Conservation (phyloP, 2,888 invertebrate genomes). For the Lamellibrachia columna region DNA sequence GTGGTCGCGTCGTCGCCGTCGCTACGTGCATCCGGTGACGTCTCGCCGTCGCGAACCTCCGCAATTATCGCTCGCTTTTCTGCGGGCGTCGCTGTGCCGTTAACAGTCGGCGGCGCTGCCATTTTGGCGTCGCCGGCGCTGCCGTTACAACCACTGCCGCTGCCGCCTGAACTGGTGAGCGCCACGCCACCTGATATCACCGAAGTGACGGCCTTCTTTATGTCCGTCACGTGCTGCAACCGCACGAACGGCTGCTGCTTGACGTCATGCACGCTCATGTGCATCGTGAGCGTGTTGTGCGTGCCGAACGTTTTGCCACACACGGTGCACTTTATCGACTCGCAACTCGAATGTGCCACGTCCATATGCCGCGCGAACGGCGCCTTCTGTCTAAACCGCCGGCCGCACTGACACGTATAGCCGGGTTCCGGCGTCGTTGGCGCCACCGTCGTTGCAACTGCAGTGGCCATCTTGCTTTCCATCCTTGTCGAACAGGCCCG, state of each 20-base stretch:
- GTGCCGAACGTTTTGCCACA: conserved; percentile 43
- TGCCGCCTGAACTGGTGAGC: neutral
- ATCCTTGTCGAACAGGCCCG: neutral
- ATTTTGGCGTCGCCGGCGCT: neutral
- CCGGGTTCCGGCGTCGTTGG: neutral
- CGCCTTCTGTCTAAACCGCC: conserved; percentile 34
- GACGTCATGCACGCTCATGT: conserved; percentile 38
- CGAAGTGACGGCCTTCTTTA: neutral
- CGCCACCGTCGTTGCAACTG: neutral
- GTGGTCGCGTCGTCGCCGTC: conserved; percentile 19
- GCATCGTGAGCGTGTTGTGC: conserved; percentile 41
- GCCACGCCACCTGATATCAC: neutral
- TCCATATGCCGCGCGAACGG: conserved; percentile 39
- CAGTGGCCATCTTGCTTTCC: conserved; percentile 10
- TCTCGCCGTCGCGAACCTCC: neutral
- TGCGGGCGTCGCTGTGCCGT: neutral
- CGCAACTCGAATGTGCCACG: conserved; percentile 37
- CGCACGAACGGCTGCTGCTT: conserved; percentile 13
- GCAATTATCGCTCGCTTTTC: neutral
- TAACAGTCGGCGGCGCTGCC: neutral
- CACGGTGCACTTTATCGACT: conserved; percentile 35
- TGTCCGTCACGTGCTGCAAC: neutral
- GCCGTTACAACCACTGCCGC: neutral
- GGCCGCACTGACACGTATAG: conserved; percentile 36
- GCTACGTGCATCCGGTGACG: neutral